Evolutionary conservation across 2,888 invertebrate species (phyloP), one percentile per base, ranked within the genome.

Genomic region (Myopa tessellatipennis): DNA sequence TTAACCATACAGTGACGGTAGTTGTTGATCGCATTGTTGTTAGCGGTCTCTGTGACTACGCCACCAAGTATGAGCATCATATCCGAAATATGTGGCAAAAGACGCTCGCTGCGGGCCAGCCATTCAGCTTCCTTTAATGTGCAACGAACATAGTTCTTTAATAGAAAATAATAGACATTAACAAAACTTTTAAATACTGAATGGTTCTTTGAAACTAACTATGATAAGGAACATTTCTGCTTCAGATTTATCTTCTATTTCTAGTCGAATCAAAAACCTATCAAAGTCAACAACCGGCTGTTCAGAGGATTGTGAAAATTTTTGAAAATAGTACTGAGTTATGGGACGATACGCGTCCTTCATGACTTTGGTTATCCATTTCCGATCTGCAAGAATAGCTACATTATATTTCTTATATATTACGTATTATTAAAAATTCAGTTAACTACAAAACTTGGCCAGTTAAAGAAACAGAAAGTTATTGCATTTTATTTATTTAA

Each of bases 301-400:
- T 61, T 83, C 82, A 4, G 83, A 80, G 14, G 78, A 74, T 45
- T 84, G 70, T 0, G 84, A 82, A 71, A 84, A 84, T 76, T 84
- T 85, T 83, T 87, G 87, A 65, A 87, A 87, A 75, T 87, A 87
- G 80, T 85, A 87, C 77, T 83, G 85, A 2, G 86, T 87, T 2
- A 85, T 77, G 12, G 84, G 84, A 14, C 83, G 83, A 71, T 82
- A 85, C 0, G 81, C 79, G 40, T 83, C 82, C 55, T 83, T 83
- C 38, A 85, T 83, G 0, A 83, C 83, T 81, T 85, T 85, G 6
- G 82, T 81, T n/a, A 87, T 85, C 87, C 87, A 87, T 80, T 83
- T 82, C 71, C 85, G 86, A 80, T 87, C 87, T 86, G 73, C 0
- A 45, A 58, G n/a, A 18, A 14, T 8, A 52, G 26, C 26, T 26